These are phyloP conservation scores for Prionailurus viverrinus DNA, from an alignment of 2,113 vertebrate genomes.

Conservation along the genomic window DNA sequence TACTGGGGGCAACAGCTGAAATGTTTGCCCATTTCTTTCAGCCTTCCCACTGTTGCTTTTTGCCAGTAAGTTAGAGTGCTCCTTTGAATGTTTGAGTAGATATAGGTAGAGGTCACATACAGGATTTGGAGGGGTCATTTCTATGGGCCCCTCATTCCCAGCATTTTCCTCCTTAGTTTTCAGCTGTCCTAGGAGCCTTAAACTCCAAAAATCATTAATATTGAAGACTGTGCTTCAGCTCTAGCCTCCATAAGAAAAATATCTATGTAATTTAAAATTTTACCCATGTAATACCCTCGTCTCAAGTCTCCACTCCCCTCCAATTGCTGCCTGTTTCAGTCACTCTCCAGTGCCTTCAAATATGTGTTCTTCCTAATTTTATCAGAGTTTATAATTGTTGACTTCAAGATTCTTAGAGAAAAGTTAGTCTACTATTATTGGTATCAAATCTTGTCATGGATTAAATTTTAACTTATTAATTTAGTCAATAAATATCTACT, in stretches of 20 bases:
- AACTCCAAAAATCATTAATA: neutral
- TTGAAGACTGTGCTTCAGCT: neutral
- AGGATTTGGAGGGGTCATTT: neutral
- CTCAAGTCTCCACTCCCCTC: neutral
- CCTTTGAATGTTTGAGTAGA: neutral
- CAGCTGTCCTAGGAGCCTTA: neutral
- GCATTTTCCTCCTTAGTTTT: neutral
- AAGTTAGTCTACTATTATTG: neutral
- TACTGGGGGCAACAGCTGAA: neutral
- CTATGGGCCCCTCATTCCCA: neutral
- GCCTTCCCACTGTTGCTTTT: neutral
- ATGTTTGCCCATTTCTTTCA: neutral
- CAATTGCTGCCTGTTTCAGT: neutral
- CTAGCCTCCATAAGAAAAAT: neutral
- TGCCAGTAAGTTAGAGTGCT: neutral
- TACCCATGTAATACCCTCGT: neutral
- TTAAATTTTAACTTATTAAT: slow-evolving; percentile 30
- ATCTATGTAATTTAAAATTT: neutral
- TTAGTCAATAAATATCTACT: neutral
- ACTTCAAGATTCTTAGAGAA: neutral
- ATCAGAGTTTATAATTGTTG: neutral
- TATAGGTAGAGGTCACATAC: neutral
- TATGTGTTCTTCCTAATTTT: neutral
- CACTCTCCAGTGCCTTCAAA: neutral
- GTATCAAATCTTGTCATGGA: neutral